phyloP scores from a whole-genome alignment of 2,113 vertebrate species.

The Equus przewalskii region DNA sequence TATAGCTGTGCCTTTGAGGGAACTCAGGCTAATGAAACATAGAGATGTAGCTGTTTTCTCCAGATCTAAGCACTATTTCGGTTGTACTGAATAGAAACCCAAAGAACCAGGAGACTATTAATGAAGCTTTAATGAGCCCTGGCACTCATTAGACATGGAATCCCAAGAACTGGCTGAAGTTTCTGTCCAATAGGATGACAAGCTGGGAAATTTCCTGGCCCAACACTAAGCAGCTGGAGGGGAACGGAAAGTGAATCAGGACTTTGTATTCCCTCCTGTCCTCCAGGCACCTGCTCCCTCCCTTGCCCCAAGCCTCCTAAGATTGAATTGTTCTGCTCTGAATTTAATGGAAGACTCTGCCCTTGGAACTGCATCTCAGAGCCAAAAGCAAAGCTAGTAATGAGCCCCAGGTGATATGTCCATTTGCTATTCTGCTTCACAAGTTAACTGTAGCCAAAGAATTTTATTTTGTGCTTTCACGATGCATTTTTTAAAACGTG shows the following conservation, averaged over 20 bases:
- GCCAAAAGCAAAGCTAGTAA: constrained; percentile 58
- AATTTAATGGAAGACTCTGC: constrained; percentile 58
- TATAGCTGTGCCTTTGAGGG: not conserved
- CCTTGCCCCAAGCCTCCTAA: not conserved
- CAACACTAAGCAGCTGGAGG: not conserved
- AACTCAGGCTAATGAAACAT: not conserved
- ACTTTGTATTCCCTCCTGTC: not conserved
- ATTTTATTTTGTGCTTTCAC: constrained; percentile 11
- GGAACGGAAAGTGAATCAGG: not conserved
- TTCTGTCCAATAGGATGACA: not conserved
- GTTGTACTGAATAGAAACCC: not conserved
- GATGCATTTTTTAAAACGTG: not conserved
- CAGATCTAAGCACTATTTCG: not conserved
- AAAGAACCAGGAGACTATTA: constrained; percentile 24
- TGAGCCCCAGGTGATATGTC: not conserved
- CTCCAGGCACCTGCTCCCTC: constrained; percentile 12
- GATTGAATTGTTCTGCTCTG: constrained; percentile 39
- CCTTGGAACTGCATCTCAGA: constrained; percentile 42
- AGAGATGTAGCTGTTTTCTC: not conserved
- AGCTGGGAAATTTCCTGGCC: constrained; percentile 12
- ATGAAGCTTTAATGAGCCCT: constrained; percentile 66
- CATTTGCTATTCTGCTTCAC: constrained; percentile 30
- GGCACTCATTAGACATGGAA: not conserved
- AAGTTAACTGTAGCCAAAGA: constrained; percentile 4
- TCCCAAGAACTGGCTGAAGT: constrained; percentile 40